Percentiles rank a stretch among this genome's conserved stretches.
Conservation (phyloP, 1,140 invertebrate species). For the Stegodyphus mimosarum region DNA sequence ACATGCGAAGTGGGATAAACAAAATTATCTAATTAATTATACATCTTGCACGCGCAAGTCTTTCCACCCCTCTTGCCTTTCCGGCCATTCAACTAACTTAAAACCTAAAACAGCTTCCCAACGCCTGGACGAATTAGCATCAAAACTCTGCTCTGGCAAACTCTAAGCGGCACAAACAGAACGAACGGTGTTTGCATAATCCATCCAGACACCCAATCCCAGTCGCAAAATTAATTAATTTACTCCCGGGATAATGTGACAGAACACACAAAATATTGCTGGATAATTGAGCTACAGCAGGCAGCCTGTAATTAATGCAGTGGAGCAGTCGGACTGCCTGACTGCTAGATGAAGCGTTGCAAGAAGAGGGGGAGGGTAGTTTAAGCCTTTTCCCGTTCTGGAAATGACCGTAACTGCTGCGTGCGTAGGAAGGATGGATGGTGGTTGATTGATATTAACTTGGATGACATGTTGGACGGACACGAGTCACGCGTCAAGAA, state of each 20-base stretch:
- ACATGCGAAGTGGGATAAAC: too few relatives aligned
- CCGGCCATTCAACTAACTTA: too few relatives aligned
- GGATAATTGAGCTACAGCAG: conserved; percentile 51
- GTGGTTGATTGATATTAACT: conserved; percentile 8
- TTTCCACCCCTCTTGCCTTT: too few relatives aligned
- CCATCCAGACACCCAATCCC: conserved; percentile 10
- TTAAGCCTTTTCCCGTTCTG: too few relatives aligned
- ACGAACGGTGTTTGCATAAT: conserved; percentile 34
- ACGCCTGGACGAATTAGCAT: conserved; percentile 35
- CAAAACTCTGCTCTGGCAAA: conserved; percentile 16
- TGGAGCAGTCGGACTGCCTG: neutral
- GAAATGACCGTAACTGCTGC: neutral
- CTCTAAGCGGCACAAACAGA: neutral
- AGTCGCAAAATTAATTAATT: conserved; percentile 31
- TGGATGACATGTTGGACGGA: neutral
- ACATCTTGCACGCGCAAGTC: too few relatives aligned
- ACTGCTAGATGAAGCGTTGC: neutral
- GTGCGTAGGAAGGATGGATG: neutral
- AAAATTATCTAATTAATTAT: too few relatives aligned
- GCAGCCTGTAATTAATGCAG: conserved; percentile 39
- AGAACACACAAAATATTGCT: conserved; percentile 51
- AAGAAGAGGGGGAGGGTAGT: neutral
- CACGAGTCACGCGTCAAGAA: neutral
- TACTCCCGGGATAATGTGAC: conserved; percentile 50
- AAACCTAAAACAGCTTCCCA: neutral